Evolutionary conservation across 2,888 invertebrate species (phyloP).

Genomic region (Rhamphomyia laevipes): DNA sequence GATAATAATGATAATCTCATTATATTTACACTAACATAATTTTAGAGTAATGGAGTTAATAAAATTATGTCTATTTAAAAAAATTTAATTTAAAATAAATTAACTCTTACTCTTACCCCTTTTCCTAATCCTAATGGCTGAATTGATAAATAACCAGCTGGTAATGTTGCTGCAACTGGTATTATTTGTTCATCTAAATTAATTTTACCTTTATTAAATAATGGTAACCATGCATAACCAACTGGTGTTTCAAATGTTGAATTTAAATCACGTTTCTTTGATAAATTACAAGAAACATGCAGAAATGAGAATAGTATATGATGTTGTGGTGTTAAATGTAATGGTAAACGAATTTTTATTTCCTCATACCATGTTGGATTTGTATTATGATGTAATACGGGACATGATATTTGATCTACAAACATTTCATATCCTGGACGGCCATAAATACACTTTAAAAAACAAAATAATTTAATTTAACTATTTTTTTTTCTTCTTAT

Average conservation of each 20-base stretch:
- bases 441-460: conserved; percentile 63
- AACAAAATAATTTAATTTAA: conserved; percentile 8
- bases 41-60: too few species aligned
- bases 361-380: conserved; percentile 88
- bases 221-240: conserved; percentile 89
- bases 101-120: conserved; percentile 61
- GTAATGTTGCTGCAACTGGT: conserved; percentile 79
- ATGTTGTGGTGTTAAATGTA: conserved; percentile 71
- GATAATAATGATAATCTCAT: too few species aligned
- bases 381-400: conserved; percentile 81
- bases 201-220: conserved; percentile 73
- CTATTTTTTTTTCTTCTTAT: background rate
- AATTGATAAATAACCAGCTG: conserved; percentile 78
- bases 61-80: too few species aligned
- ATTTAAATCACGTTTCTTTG: conserved; percentile 63
- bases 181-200: conserved; percentile 70
- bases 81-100: conserved; percentile 6
- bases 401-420: conserved; percentile 58
- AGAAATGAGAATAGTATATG: conserved; percentile 92
- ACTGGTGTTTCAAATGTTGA: conserved; percentile 63
- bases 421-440: conserved; percentile 52
- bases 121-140: conserved; percentile 82
- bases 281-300: conserved; percentile 86
- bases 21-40: too few species aligned
- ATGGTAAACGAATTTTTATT: conserved; percentile 81